Evolutionary conservation across 2,888 invertebrate species (phyloP), one percentile per base, ranked within the genome.

Genomic region (Mechanitis mazaeus): DNA sequence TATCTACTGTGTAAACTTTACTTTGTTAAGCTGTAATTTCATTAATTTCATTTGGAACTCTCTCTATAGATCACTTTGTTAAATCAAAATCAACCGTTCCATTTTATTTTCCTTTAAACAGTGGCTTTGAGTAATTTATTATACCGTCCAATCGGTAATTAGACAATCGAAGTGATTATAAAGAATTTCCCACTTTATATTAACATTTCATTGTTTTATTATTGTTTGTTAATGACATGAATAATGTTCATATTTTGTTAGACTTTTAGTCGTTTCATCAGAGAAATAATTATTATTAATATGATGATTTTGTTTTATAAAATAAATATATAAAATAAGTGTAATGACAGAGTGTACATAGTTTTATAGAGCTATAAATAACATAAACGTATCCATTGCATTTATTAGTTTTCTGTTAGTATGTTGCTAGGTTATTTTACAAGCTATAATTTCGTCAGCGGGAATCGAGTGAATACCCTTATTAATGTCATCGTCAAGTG

Each of bases 11-110:
- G 74, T 74, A 68, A 68, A 66, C 65, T 71, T 73, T 76, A 79
- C 71, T 76, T 75, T 73, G 69, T 72, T 73, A 72, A 76, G 67
- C 66, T 72, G 71, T 77, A 80, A 79, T 80, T 77, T 73, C 73
- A 73, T 77, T 78, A 71, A 66, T 71, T 73, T 74, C 72, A 77
- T 78, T 76, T 66, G 69, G 68, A 68, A 71, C 64, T 68, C 56
- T 54, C 45, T 55, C 50, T 60, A 58, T 54, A 65, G 57, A 63
- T 55, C 63, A 63, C 55, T 63, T 60, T 57, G 50, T 63, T 61
- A 59, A 64, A 64, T 62, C 57, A 53, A 55, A 59, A 56, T 55
- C 20, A 57, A 47, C 50, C 55, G 46, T 56, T 56, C 55, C 55
- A 31, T 64, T 58, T 61, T 61, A 61, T 64, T 64, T 64, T 47